These are phyloP conservation scores for Melierax canorus DNA, from an alignment of 2,113 vertebrate species.

Conservation along the genomic window DNA sequence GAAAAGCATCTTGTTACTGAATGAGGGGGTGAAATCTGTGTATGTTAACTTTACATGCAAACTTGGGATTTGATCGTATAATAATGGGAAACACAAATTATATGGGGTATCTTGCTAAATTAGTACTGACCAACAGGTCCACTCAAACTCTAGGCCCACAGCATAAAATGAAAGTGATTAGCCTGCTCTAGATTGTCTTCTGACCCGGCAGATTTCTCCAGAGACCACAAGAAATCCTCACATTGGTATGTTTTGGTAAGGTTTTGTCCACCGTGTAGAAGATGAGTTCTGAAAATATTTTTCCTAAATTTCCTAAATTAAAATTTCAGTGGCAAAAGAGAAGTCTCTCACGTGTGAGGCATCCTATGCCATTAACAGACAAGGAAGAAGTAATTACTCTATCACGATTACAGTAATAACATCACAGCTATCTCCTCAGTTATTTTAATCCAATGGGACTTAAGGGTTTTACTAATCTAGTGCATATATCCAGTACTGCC, in stretches of 20 bases:
- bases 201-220: not conserved
- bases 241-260: not conserved
- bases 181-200: not conserved
- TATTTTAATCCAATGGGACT: conserved; percentile 13
- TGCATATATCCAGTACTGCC: not conserved
- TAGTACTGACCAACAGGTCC: not conserved
- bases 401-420: not conserved
- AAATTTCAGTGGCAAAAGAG: not conserved
- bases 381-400: conserved; percentile 4
- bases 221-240: not conserved
- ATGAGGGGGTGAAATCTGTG: not conserved
- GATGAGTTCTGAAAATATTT: not conserved
- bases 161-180: not conserved
- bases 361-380: not conserved
- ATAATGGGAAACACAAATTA: not conserved
- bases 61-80: not conserved
- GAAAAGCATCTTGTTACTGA: not conserved
- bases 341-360: not conserved
- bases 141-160: not conserved
- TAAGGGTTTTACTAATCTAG: not conserved
- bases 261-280: not conserved
- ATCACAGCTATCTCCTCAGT: not conserved
- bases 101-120: not conserved
- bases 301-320: not conserved
- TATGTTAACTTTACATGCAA: not conserved